A percentile compares a stretch with the other conserved stretches of the same genome.
Conservation (phyloP, 2,888 invertebrate species). For the Tachina lurida region DNA sequence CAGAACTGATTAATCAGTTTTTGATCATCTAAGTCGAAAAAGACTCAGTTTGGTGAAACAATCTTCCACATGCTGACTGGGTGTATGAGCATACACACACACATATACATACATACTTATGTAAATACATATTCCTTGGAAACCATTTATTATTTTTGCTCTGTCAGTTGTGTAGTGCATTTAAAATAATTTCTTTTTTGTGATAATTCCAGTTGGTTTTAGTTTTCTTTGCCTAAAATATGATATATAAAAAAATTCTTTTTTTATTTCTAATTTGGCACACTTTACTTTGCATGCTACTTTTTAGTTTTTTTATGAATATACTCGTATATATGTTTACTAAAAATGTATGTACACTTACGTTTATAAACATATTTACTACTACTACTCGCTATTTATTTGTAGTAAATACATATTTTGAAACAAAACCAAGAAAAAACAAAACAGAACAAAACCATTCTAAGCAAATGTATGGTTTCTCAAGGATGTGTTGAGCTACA, state of each 20-base stretch:
- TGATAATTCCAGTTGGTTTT: slow-evolving; percentile 35
- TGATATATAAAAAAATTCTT: slow-evolving; percentile 10
- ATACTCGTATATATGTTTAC: background rate
- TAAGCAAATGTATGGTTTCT: slow-evolving; percentile 9
- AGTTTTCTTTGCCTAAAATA: slow-evolving; percentile 34
- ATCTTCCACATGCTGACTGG: too few species aligned
- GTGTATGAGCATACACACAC: background rate
- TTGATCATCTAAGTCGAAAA: too few species aligned
- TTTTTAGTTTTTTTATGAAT: slow-evolving; percentile 54
- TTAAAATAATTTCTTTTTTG: slow-evolving; percentile 44
- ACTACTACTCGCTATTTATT: background rate
- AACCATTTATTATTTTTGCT: slow-evolving; percentile 62
- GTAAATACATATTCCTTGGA: slow-evolving; percentile 42
- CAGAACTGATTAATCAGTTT: too few species aligned
- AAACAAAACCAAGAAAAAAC: slow-evolving; percentile 24
- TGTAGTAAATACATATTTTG: background rate
- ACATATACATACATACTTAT: background rate
- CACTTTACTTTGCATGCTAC: slow-evolving; percentile 56
- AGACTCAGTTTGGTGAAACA: too few species aligned
- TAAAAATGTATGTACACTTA: background rate
- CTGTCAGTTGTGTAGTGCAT: slow-evolving; percentile 61
- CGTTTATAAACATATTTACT: slow-evolving; percentile 13
- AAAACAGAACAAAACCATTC: background rate
- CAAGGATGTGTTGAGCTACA: slow-evolving; percentile 52
- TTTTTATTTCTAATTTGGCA: slow-evolving; percentile 61